Base-by-base conservation (phyloP, 2,113 vertebrate species). In the Anoplopoma fimbria region DNA sequence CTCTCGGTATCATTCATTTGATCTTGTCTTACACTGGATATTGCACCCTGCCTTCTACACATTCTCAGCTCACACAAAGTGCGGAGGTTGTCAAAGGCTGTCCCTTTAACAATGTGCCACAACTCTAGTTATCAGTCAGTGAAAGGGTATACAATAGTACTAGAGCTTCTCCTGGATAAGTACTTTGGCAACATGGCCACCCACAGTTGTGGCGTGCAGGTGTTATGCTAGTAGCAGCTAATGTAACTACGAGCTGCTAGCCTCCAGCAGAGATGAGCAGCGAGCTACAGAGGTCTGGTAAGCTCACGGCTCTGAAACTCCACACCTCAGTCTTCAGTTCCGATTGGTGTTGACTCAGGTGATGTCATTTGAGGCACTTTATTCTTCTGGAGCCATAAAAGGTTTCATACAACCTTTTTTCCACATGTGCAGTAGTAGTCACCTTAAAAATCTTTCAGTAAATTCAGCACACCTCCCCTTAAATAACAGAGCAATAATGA, bases 1-100 rank as follows among this genome's bases (percentile, higher is more conserved):
- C 57, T 62, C 75, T 79, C 65, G 13, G 45, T 69, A 86, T 88
- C 87, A 33, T 75, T 61, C 75, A 67, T 85, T 81, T 74, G 77
- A 87, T 91, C 88, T 83, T 58, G 77, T 89, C 80, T 84, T 60
- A 75, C 73, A 70, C 69, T 81, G 33, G 51, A 82, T 82, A 81
- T 86, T 84, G 64, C 77, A 81, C 42, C 21, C 63, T 6, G 75
- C 57, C 81, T 68, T 62, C 8, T 42, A 49, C 76, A 74, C 57
- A 40, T 23, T 74, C 69, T 79, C 36, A 61, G 68, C 38, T 42
- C 62, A n/a, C 63, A 47, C 27, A 8, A 4, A 51, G 67, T 29
- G 38, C 38, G 61, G 53, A 73, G 55, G 29, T 53, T 75, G 61
- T 79, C 36, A n/a, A 27, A 75, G 64, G 57, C 14, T 72, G n/a